Evolutionary conservation across 1,140 invertebrate genomes (phyloP).

Genomic region (Heliconius himera): DNA sequence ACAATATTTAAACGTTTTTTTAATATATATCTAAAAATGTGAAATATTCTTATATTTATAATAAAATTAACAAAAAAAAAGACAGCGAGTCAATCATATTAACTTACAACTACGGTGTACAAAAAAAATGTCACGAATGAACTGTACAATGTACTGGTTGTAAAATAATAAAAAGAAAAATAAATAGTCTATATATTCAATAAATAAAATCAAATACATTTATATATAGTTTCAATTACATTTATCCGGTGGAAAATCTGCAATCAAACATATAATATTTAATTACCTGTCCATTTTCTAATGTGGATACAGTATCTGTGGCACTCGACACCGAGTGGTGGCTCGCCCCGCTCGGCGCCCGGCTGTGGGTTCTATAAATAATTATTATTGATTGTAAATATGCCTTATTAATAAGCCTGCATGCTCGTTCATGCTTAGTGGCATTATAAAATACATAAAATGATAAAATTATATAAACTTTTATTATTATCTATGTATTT

Average conservation of each 20-base stretch:
- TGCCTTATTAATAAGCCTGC: conserved; percentile 1
- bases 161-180: background rate
- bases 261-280: conserved; percentile 8
- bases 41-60: too few relatives aligned
- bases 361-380: conserved; percentile 74
- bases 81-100: too few relatives aligned
- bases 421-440: conserved; percentile 24
- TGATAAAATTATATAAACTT: conserved; percentile 9
- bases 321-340: conserved; percentile 75
- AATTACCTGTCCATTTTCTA: conserved; percentile 79
- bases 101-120: too few relatives aligned
- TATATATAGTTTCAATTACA: background rate
- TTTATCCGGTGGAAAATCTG: background rate
- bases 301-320: conserved; percentile 68
- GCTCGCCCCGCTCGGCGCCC: conserved; percentile 76
- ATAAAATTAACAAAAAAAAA: too few relatives aligned
- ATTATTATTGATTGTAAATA: conserved; percentile 20
- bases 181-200: background rate
- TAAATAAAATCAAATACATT: background rate
- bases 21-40: too few relatives aligned
- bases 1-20: too few relatives aligned
- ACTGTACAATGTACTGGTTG: too few relatives aligned
- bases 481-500: background rate
- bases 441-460: conserved; percentile 15
- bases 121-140: too few relatives aligned